Evolutionary conservation across 1,140 invertebrate species (phyloP), one percentile per base, ranked within the genome.

Genomic region (Tetraneura akinire): DNA sequence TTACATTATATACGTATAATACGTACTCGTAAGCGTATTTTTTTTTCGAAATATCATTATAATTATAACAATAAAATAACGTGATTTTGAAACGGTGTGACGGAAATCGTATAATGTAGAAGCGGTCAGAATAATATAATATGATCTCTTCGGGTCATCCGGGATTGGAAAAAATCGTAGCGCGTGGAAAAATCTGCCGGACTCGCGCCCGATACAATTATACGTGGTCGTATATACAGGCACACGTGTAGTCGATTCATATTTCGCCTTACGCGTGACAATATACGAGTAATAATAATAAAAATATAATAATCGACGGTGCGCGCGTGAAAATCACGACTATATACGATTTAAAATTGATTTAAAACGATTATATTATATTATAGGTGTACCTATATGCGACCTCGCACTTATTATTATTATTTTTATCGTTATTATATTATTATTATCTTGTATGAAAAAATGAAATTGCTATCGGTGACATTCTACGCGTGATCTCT

Each of bases 111-210:
- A n/a, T n/a, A n/a, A n/a, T n/a, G n/a, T n/a, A n/a, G n/a, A n/a
- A n/a, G 32, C 32, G 32, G 32, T 37, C 3, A 8, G 32, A n/a
- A n/a, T n/a, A n/a, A n/a, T n/a, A n/a, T n/a, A n/a, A n/a, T n/a
- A n/a, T n/a, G n/a, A n/a, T n/a, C n/a, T n/a, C 8, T 37, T 37
- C 8, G 32, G 32, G 32, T 37, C n/a, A n/a, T n/a, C 32, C 32
- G 32, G 32, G 13, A 10, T 10, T 9, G 26, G 10, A 4, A 3
- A 37, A n/a, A 37, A 26, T 64, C n/a, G 29, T 9, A n/a, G 37
- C 62, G 62, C 29, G 62, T 64, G 62, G 29, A 64, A 64, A 64
- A 64, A 64, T 64, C 62, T 18, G 62, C n/a, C 18, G 6, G 26
- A 14, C 23, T 8, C 23, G 21, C 57, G 18, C 14, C 8, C 16